Evolutionary conservation across 1,140 invertebrate species (phyloP), one percentile per base, ranked within the genome.

Genomic region (Drosophila kohkoa): DNA sequence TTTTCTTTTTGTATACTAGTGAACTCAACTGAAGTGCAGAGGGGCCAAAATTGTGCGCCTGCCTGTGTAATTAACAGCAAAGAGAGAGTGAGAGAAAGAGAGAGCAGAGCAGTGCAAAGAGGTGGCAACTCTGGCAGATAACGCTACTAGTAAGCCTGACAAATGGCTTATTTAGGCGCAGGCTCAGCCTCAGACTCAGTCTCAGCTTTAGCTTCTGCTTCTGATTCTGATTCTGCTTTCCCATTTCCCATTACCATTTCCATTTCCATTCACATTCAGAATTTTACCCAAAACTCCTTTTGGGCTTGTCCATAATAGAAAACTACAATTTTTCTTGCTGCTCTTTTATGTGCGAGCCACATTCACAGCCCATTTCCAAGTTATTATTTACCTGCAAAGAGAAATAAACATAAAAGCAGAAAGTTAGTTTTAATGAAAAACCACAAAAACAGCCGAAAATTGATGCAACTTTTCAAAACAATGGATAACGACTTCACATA

Each of bases 161-260:
- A 86, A 86, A 86, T 85, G 82, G 81, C 77, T 86, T 83, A 83
- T 86, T 85, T 86, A 81, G 79, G 74, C 81, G 48, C 51, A 67
- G 41, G 58, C 66, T 67, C 69, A 64, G 30, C 43, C 58, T 13
- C 30, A 58, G 32, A 43, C 32, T 32, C 45, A 13, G 11, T 38
- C 65, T 66, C 68, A 58, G 30, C 43, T 57, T 15, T 35, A 30
- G 35, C 32, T 28, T 43, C 46, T 52, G 38, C 46, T 46, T 28
- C 43, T 25, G n/a, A n/a, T n/a, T n/a, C n/a, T 72, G 20, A n/a
- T 46, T 54, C n/a, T 25, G 20, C 20, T 25, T 25, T 25, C 3
- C 20, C 20, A 25, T 25, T 25, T 4, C 20, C 20, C 20, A 25
- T 25, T 25, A 4, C 3, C 20, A 25, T 25, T 25, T 4, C 20